Evolutionary conservation across 2,113 vertebrate genomes (phyloP), one percentile per base, ranked within the genome.

Genomic region (Gila orcuttii): DNA sequence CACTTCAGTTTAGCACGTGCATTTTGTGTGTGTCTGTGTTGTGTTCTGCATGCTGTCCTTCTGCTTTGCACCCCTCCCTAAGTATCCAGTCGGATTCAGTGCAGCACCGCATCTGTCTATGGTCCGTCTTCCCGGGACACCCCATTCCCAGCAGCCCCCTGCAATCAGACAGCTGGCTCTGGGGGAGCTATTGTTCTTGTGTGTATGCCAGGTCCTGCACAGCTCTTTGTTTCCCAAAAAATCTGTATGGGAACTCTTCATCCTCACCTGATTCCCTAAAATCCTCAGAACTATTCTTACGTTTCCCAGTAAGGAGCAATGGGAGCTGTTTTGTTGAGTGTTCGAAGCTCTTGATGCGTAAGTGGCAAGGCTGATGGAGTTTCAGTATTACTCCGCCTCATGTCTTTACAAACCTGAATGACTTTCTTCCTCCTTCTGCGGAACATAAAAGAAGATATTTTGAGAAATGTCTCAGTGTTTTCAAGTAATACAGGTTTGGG

Each of bases 121-220:
- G 62, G 71, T 89, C 91, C 88, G 89, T 92, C 91, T 93, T 92
- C 89, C 85, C 88, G 13, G 83, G 84, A 90, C 87, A 89, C 78
- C 85, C 83, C 83, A 68, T 85, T 91, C 87, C 81, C 85, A 31
- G 86, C 90, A 52, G 39, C 28, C 79, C 87, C 91, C 84, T 90
- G 79, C 75, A 86, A 86, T 88, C 86, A 89, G 88, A 89, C 93
- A 94, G 93, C 92, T 93, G 93, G 64, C 90, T 91, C 89, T 33
- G 36, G 42, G 79, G 17, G 77, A 74, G 84, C 86, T 90, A 94
- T 94, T 94, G 93, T 94, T 89, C 89, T 50, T 36, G 55, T 62
- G 55, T 84, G 21, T 68, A 66, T 89, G 88, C 90, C 87, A 80
- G 17, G 87, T 90, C 88, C 85, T 90, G 79, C 33, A 50, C 42